A percentile compares a stretch with the other conserved stretches of the same genome.
These are phyloP conservation scores for Xanthostigma xanthostigma DNA, from an alignment of 2,888 invertebrate genomes.

Conservation along the genomic window DNA sequence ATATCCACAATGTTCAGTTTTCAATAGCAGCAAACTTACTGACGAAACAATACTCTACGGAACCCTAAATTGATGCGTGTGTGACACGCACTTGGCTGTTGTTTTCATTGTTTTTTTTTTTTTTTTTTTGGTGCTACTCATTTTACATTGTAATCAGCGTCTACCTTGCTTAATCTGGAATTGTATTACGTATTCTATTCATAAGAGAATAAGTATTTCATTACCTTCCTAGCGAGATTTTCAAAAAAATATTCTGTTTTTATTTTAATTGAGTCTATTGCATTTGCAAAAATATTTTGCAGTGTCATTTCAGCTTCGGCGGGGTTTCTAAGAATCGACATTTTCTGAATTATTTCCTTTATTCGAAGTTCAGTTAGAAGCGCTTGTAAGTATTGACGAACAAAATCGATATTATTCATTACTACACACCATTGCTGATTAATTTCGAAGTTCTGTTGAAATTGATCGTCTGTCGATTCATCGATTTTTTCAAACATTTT, in stretches of 20 bases:
- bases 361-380: slow-evolving; percentile 75
- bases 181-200: too few species aligned
- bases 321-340: slow-evolving; percentile 58
- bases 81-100: too few species aligned
- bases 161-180: too few species aligned
- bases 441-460: slow-evolving; percentile 60
- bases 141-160: too few species aligned
- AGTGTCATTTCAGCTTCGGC: slow-evolving; percentile 68
- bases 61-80: too few species aligned
- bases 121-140: too few species aligned
- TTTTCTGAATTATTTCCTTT: slow-evolving; percentile 53
- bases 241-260: slow-evolving; percentile 79
- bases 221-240: slow-evolving; percentile 64
- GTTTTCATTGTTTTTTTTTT: too few species aligned
- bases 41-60: too few species aligned
- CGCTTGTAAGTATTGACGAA: slow-evolving; percentile 70
- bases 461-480: slow-evolving; percentile 42
- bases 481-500: slow-evolving; percentile 64
- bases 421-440: slow-evolving; percentile 85
- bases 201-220: slow-evolving; percentile 1
- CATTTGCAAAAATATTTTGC: slow-evolving; percentile 69
- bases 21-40: too few species aligned
- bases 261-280: slow-evolving; percentile 74
- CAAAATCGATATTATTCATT: slow-evolving; percentile 94
- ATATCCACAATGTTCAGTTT: too few species aligned